Evolutionary conservation across 2,113 vertebrate species (phyloP), one percentile per base, ranked within the genome.

Genomic region (Mionectes macconnelli): DNA sequence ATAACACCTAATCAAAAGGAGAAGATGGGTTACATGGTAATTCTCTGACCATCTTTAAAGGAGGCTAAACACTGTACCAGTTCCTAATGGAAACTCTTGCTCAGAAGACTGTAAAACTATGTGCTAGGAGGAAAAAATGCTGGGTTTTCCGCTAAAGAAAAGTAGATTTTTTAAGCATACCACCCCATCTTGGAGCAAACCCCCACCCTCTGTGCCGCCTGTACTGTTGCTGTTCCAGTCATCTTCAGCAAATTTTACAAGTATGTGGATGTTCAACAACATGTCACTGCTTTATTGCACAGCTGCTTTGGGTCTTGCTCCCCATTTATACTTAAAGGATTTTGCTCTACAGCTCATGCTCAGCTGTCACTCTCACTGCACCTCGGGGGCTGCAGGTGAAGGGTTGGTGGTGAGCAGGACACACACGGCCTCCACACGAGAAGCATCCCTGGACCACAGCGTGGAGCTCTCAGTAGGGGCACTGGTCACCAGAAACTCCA

Each of bases 181-280:
- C 76, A 11, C 8, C 74, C 22, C 12, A n/a, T 5, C 44, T 30
- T 20, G n/a, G 50, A 76, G 10, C 37, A 45, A 78, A 33, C 12
- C 3, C 21, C 28, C 16, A 30, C 22, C 4, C 28, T 37, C 39
- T 11, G 11, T 30, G 22, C 33, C 22, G 24, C 47, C 75, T 60
- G 35, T 4, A 7, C 52, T 68, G 44, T 12, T 19, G n/a, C 47
- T 33, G 49, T 27, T 79, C 66, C 35, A 31, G 13, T 16, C 4
- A 2, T 13, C 72, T 24, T 21, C 70, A 45, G 42, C 39, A 57
- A 42, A 12, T 57, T 37, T n/a, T 18, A 8, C 6, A 37, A 2
- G n/a, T 2, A 8, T 0, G 0, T 3, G 23, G 17, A n/a, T 8
- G 22, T 35, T 47, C 56, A 62, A 1, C 4, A 63, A 64, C 0